These are phyloP conservation scores for Phaonia tiefii DNA, from an alignment of 2,888 invertebrate species.

Conservation along the genomic window DNA sequence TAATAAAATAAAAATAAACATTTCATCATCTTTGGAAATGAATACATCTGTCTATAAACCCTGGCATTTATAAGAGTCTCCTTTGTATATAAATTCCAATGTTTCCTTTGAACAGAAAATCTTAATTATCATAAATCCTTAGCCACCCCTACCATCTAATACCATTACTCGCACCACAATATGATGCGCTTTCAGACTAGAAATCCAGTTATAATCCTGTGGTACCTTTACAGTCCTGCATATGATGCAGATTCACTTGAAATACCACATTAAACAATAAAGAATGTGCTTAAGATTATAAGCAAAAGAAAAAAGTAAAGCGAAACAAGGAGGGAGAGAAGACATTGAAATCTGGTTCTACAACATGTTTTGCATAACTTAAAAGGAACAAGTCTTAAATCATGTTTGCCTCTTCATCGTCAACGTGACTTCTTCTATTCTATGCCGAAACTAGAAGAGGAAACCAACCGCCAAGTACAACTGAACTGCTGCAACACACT, in stretches of 20 bases:
- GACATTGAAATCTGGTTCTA: slow-evolving; percentile 63
- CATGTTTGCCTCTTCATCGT: slow-evolving; percentile 59
- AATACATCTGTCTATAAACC: too few relatives aligned
- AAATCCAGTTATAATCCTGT: slow-evolving; percentile 39
- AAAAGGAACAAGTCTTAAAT: slow-evolving; percentile 67
- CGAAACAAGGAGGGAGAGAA: not conserved
- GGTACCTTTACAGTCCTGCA: not conserved
- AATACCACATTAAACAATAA: slow-evolving; percentile 47
- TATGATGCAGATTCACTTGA: slow-evolving; percentile 19
- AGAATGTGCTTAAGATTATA: slow-evolving; percentile 20
- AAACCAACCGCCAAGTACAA: slow-evolving; percentile 39
- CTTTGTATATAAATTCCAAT: too few relatives aligned
- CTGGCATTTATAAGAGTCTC: too few relatives aligned
- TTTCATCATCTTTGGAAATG: too few relatives aligned
- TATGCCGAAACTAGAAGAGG: slow-evolving; percentile 34
- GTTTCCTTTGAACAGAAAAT: too few relatives aligned
- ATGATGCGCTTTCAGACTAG: too few relatives aligned
- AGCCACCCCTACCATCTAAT: too few relatives aligned
- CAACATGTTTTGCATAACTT: slow-evolving; percentile 68
- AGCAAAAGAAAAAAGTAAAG: not conserved
- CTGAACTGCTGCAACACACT: slow-evolving; percentile 40
- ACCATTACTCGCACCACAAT: too few relatives aligned
- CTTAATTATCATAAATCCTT: too few relatives aligned
- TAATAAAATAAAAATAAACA: too few relatives aligned
- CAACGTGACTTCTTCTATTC: slow-evolving; percentile 44